Base-by-base conservation (phyloP, 2,888 invertebrate species). In the Chromoteleia sp. region DNA sequence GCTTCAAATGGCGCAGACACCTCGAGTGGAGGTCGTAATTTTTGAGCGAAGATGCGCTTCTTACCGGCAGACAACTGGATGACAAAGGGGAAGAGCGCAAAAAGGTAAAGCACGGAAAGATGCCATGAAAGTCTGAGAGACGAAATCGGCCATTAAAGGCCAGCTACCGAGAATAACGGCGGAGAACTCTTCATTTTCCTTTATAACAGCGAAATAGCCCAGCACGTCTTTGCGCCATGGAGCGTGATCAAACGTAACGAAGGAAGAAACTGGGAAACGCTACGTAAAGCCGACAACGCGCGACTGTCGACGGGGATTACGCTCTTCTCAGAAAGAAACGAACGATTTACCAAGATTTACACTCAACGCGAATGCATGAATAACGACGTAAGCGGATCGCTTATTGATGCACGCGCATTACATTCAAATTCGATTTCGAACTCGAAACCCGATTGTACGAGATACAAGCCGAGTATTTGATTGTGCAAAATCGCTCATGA, bases 251-350 rank as follows among this genome's bases (percentile, higher is more conserved):
- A 65, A 82, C 77, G 61, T 74, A 79, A 79, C 79, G 79, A 71
- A 85, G 84, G 85, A 85, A 85, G 85, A 86, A 87, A 87, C 84
- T 58, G 86, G 83, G 85, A 85, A 86, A 85, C 85, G 56, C 63
- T 70, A 76, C 84, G 82, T 71, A 80, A 70, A 74, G 77, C 78
- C 67, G 83, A 76, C 61, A 67, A 81, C 65, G 56, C 68, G 65
- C 71, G 58, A 63, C 54, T 50, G 73, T 63, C 74, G 54, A 58
- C 50, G 29, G 56, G 70, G 63, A 71, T 71, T 71, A 78, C 65
- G 30, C 15, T 56, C 36, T 78, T 71, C 71, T 17, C 6, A 58
- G 65, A 78, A 78, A 50, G 70, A 70, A 68, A 68, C 61, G 74
- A 79, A 79, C 61, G 61, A 68, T 74, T 79, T 79, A 48, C 54